These are phyloP conservation scores for Hydrozoanthus tunicans DNA, from an alignment of 64 coral and sea anemone species.

Conservation along the genomic window DNA sequence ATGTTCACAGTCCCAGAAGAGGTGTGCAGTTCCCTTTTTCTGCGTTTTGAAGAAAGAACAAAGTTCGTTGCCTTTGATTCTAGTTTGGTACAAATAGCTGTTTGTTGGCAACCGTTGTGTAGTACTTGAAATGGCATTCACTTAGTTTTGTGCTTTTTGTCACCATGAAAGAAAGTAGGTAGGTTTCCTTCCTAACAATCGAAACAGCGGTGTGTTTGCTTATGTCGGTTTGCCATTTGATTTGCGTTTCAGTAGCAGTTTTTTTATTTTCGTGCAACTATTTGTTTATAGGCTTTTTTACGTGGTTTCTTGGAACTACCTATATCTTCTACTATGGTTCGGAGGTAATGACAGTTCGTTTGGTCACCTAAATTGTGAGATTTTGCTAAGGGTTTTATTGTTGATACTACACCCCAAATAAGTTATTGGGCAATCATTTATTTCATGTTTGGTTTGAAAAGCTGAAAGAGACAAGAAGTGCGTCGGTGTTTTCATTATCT, in stretches of 20 bases:
- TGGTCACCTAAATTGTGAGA: too few relatives aligned
- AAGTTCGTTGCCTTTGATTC: not conserved
- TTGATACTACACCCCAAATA: conserved; percentile 27
- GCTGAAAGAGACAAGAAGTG: conserved; percentile 32
- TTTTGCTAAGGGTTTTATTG: conserved; percentile 21
- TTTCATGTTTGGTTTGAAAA: conserved; percentile 32
- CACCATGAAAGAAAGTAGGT: conserved; percentile 5
- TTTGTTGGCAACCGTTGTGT: conserved; percentile 31
- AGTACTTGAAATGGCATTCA: conserved; percentile 13
- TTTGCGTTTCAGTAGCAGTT: not conserved
- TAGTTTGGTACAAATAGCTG: conserved; percentile 18
- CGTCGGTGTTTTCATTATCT: conserved; percentile 27
- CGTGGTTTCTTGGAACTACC: conserved; percentile 18
- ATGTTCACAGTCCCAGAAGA: conserved; percentile 28
- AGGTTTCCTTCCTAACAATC: conserved; percentile 1
- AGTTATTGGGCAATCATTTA: conserved; percentile 9
- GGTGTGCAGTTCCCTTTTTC: not conserved
- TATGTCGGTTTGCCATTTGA: conserved; percentile 14
- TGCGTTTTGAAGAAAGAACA: conserved; percentile 23
- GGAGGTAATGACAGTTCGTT: not conserved
- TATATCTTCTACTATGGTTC: conserved; percentile 5
- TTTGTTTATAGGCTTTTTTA: conserved; percentile 43
- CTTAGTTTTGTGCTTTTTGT: not conserved
- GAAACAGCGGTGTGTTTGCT: conserved; percentile 2
- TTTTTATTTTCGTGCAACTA: conserved; percentile 9